Percentiles rank a stretch among this genome's conserved stretches.
phyloP scores from a whole-genome alignment of 2,797 vertebrate species.

The Urophycis tenuis region DNA sequence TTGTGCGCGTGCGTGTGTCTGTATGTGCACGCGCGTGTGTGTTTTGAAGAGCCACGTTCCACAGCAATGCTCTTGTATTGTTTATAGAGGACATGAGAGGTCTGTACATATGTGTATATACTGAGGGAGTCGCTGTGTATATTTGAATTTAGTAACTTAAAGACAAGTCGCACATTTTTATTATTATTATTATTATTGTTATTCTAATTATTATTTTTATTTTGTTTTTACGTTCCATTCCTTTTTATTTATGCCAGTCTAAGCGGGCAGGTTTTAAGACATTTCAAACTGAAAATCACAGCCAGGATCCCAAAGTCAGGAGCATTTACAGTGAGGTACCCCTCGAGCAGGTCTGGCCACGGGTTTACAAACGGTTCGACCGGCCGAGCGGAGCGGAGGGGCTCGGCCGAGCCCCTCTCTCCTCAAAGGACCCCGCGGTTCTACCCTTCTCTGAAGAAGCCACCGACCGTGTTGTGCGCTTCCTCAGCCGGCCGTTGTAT shows the following conservation, averaged over 20 bases:
- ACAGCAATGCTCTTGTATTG: slow-evolving; percentile 75
- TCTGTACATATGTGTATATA: slow-evolving; percentile 95
- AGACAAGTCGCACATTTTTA: slow-evolving; percentile 82
- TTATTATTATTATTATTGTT: slow-evolving; percentile 65
- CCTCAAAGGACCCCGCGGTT: too few relatives aligned
- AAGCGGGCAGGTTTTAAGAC: slow-evolving; percentile 82
- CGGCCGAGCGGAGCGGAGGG: too few relatives aligned
- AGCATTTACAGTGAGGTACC: slow-evolving; percentile 69
- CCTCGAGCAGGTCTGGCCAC: slow-evolving; percentile 53
- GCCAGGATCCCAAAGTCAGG: slow-evolving; percentile 63
- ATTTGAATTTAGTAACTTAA: slow-evolving; percentile 99
- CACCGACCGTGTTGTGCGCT: background rate
- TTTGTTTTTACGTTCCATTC: slow-evolving; percentile 86
- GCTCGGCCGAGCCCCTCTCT: too few relatives aligned
- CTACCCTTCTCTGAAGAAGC: too few relatives aligned
- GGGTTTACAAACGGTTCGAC: slow-evolving; percentile 59
- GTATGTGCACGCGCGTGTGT: background rate
- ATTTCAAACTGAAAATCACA: slow-evolving; percentile 52
- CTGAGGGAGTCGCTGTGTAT: slow-evolving; percentile 99
- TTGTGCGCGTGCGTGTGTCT: background rate
- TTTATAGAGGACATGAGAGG: slow-evolving; percentile 75
- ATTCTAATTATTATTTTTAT: slow-evolving; percentile 52
- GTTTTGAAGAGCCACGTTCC: slow-evolving; percentile 68
- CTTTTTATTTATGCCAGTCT: slow-evolving; percentile 85
- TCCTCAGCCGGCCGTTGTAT: background rate